Evolutionary conservation across 2,888 invertebrate species (phyloP).

Genomic region (Parascotia fuliginaria): DNA sequence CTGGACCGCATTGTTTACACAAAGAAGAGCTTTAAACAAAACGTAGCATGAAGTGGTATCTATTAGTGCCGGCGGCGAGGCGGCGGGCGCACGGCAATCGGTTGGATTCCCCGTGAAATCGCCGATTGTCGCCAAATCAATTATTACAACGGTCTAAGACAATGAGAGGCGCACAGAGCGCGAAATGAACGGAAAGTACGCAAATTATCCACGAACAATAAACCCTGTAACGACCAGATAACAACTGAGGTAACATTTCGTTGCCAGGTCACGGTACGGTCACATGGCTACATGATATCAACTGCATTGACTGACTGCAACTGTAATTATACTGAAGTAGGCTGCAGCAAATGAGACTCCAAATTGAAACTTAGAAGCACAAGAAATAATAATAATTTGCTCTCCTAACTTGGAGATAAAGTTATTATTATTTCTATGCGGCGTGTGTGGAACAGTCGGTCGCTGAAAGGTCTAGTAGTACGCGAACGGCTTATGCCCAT

Average conservation of each 20-base stretch:
- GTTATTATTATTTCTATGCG: no score
- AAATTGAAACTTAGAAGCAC: no score
- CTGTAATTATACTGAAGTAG: no score
- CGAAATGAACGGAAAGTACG: slow-evolving; percentile 44
- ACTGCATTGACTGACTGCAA: background rate
- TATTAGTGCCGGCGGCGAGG: slow-evolving; percentile 18
- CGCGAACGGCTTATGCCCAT: no score
- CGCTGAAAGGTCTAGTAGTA: no score
- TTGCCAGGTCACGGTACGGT: background rate
- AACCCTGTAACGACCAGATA: no score
- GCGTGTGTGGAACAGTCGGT: no score
- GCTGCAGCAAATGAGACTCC: no score
- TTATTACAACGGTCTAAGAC: slow-evolving; percentile 25
- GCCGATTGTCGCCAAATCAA: slow-evolving; percentile 35
- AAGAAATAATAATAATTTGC: no score
- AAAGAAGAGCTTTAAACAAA: background rate
- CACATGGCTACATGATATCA: no score
- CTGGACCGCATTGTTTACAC: slow-evolving; percentile 8
- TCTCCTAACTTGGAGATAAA: no score
- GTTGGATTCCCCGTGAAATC: slow-evolving; percentile 35
- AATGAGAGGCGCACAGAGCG: slow-evolving; percentile 27
- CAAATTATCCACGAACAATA: background rate
- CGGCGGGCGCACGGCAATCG: background rate
- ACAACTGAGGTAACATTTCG: no score
- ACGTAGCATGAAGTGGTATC: slow-evolving; percentile 10